Evolutionary conservation across 2,888 invertebrate species (phyloP).

Genomic region (Copidosoma aretas): DNA sequence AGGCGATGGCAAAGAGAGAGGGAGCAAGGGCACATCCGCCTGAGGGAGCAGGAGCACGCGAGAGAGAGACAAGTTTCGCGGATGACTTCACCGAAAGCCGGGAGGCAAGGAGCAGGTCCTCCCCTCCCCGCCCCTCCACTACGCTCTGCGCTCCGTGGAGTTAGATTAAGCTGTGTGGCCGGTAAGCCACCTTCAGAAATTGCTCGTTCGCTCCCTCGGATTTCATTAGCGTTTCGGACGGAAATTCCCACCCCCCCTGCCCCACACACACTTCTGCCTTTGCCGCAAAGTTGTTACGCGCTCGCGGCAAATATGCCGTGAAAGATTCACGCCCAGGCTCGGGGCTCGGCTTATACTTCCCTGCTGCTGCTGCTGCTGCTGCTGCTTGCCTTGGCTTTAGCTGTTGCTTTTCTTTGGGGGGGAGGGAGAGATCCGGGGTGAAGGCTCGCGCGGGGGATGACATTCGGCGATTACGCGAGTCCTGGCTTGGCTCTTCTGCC

Average conservation of each 20-base stretch:
- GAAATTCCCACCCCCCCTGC: conserved; percentile 47
- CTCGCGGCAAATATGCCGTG: conserved; percentile 34
- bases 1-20: conserved; percentile 34
- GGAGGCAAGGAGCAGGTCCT: conserved; percentile 23
- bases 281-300: conserved; percentile 49
- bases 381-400: background rate
- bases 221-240: conserved; percentile 58
- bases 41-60: background rate
- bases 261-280: background rate
- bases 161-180: conserved; percentile 58
- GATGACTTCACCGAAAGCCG: conserved; percentile 54
- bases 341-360: background rate
- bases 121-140: conserved; percentile 39
- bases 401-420: background rate
- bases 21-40: too few species aligned
- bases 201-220: conserved; percentile 56
- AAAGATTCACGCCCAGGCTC: conserved; percentile 35
- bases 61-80: conserved; percentile 53
- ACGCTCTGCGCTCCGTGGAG: conserved; percentile 46
- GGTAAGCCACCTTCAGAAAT: conserved; percentile 60
- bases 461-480: conserved; percentile 14
- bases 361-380: conserved; percentile 3
- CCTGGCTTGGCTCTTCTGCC: background rate
- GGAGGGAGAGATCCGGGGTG: too few species aligned
- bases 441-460: background rate